Base-by-base conservation (phyloP, 2,888 invertebrate genomes). In the Ochropleura plecta region DNA sequence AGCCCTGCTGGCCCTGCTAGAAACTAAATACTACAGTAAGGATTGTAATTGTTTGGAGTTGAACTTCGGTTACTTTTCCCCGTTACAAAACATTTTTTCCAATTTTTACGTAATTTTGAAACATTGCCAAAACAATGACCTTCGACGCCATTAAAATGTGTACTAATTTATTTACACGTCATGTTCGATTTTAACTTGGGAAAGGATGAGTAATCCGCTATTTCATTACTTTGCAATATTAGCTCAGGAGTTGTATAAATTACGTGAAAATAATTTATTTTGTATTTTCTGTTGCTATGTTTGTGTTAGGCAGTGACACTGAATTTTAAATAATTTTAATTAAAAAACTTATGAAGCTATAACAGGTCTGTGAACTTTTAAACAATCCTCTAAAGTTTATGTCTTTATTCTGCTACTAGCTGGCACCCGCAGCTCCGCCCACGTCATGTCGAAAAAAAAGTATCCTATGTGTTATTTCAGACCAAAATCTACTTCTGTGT, bases 161-260 rank as follows among this genome's bases (percentile, higher is more conserved):
- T 55, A n/a, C 44, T 51, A n/a, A 70, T 74, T 66, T 75, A 66
- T 70, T 70, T 81, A 16, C 30, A 62, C 49, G 60, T 65, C 64
- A 69, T 49, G 20, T 65, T 40, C n/a, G 60, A 62, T 66, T 46
- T 18, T 18, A 59, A 51, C 30, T 20, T 53, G 40, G 55, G 16
- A 18, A 48, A 16, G n/a, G 44, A 62, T 73, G 55, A 63, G n/a
- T 63, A 66, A 68, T 80, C 42, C 48, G 40, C 42, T 44, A 49
- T 12, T 55, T 6, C 55, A 42, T 40, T 44, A 42, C 9, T 44
- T 12, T 70, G 53, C 42, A 30, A 62, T 62, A 6, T 42, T 30
- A 14, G 3, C 16, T 68, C 8, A 40, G 12, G 10, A 65, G 40
- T 46, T 10, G 40, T n/a, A 2, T 16, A 51, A 63, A 76, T 63